These are phyloP conservation scores for Festucalex cinctus DNA, from an alignment of 2,113 vertebrate species.

Conservation along the genomic window DNA sequence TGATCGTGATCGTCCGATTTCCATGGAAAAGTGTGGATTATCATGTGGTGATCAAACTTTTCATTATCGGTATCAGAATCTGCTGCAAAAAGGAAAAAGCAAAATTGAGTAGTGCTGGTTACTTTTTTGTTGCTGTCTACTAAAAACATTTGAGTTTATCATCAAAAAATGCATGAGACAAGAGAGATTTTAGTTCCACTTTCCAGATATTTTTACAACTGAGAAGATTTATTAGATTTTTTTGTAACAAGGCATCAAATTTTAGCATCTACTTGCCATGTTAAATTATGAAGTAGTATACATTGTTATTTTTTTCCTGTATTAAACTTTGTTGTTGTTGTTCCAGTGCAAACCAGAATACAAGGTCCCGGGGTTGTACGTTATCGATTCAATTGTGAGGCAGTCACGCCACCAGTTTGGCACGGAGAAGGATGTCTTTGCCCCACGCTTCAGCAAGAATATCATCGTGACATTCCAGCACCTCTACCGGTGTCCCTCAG, in stretches of 20 bases:
- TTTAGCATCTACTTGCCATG: not conserved
- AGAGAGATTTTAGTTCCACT: not conserved
- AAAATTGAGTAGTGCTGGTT: not conserved
- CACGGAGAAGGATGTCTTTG: conserved; percentile 96
- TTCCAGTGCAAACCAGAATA: conserved; percentile 96
- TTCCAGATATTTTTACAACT: not conserved
- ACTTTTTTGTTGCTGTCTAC: not conserved
- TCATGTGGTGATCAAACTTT: too few relatives aligned
- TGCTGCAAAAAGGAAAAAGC: too few relatives aligned
- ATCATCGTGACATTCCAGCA: conserved; percentile 97
- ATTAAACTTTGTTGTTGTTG: conserved; percentile 6
- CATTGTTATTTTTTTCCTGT: not conserved
- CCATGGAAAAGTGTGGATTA: too few relatives aligned
- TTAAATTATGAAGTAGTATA: not conserved
- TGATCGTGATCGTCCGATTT: not conserved
- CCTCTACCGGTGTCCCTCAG: conserved; percentile 93
- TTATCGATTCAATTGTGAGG: conserved; percentile 96
- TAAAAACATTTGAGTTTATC: not conserved
- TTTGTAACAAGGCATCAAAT: not conserved
- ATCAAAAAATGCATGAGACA: not conserved
- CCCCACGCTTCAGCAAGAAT: conserved; percentile 98
- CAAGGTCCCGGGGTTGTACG: conserved; percentile 96
- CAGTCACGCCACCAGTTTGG: conserved; percentile 98
- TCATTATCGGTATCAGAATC: too few relatives aligned
- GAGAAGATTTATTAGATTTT: not conserved